These are phyloP conservation scores for Ahaetulla prasina DNA, from an alignment of 2,113 vertebrate genomes.

Conservation along the genomic window DNA sequence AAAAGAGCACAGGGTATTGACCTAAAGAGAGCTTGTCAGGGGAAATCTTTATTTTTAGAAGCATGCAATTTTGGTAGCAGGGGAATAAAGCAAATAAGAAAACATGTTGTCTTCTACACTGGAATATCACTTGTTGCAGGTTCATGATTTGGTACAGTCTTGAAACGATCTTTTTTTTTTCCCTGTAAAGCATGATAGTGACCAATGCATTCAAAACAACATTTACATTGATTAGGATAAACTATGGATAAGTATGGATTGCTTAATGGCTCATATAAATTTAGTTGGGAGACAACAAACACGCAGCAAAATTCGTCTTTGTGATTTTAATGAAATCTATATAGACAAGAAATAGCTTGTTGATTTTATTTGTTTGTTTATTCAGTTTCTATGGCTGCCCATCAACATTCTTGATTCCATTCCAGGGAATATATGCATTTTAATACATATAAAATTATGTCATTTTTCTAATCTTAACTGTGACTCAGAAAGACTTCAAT, in stretches of 20 bases:
- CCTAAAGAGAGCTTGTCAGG: not conserved
- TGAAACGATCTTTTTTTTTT: not conserved
- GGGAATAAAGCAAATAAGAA: conserved; percentile 9
- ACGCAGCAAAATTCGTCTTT: not conserved
- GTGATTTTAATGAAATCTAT: not conserved
- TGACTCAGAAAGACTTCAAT: not conserved
- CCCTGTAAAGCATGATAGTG: not conserved
- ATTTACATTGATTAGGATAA: conserved; percentile 4
- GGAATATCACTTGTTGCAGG: not conserved
- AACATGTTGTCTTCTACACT: not conserved
- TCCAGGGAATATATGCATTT: not conserved
- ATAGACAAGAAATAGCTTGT: not conserved
- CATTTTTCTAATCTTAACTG: not conserved
- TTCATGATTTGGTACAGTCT: not conserved
- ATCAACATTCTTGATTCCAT: not conserved
- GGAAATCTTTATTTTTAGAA: conserved; percentile 19
- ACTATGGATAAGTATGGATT: not conserved
- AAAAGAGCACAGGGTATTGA: not conserved
- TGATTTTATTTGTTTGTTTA: not conserved
- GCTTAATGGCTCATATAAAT: not conserved
- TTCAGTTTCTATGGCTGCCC: not conserved
- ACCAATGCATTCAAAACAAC: not conserved
- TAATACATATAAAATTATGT: not conserved
- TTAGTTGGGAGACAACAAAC: not conserved
- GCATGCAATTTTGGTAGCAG: not conserved